Conservation (phyloP, 2,888 invertebrate species). For the Agrochola lychnidis region DNA sequence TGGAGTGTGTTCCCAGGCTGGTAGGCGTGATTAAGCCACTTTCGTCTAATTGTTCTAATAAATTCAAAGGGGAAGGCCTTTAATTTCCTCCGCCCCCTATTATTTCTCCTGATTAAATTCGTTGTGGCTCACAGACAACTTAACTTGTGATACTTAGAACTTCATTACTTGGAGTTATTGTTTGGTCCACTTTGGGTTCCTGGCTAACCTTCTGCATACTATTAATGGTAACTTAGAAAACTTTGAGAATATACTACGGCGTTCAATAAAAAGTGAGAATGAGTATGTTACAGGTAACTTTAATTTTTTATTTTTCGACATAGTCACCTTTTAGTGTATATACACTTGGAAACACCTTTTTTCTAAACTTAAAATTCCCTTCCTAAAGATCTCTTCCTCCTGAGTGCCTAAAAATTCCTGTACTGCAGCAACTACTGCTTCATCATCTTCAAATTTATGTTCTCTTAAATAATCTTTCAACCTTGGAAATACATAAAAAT, state of each 20-base stretch:
- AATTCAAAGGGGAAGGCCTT: constrained; percentile 59
- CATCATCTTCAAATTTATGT: too few species aligned
- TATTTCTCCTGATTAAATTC: constrained; percentile 66
- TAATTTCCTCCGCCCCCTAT: constrained; percentile 59
- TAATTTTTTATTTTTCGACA: too few species aligned
- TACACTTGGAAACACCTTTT: too few species aligned
- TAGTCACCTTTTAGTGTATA: too few species aligned
- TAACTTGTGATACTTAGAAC: constrained; percentile 64
- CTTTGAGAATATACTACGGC: constrained; percentile 13
- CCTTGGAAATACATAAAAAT: too few species aligned
- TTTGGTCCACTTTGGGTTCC: constrained; percentile 21
- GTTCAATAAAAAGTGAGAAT: too few species aligned
- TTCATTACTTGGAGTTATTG: constrained; percentile 63
- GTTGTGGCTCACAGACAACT: constrained; percentile 62
- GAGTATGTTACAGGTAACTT: too few species aligned
- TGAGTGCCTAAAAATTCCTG: too few species aligned
- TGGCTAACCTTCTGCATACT: constrained; percentile 26
- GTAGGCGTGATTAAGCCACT: constrained; percentile 57
- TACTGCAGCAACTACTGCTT: too few species aligned
- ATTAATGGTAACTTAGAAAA: constrained; percentile 16
- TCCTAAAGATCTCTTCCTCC: too few species aligned
- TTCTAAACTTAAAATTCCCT: too few species aligned
- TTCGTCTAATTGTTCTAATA: constrained; percentile 65
- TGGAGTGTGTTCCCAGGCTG: constrained; percentile 40
- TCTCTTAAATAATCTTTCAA: too few species aligned